Evolutionary conservation across 2,113 vertebrate genomes (phyloP).

Genomic region (Rhinichthys klamathensis): DNA sequence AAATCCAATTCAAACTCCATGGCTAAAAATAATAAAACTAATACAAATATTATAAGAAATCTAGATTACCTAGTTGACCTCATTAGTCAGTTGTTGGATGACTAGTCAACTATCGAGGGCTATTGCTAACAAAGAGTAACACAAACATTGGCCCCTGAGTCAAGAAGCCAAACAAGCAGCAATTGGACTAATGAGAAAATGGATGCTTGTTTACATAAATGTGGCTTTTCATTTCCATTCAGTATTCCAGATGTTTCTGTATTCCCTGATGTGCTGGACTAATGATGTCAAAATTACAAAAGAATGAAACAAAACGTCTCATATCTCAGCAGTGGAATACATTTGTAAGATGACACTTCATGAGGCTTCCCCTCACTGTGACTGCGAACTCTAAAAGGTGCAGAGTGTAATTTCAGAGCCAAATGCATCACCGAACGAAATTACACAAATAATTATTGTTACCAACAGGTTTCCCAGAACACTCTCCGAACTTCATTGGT

Average conservation of each 20-base stretch:
- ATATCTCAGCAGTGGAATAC: slow-evolving; percentile 13
- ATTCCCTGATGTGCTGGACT: not conserved
- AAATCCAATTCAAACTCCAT: not conserved
- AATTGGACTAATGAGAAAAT: slow-evolving; percentile 16
- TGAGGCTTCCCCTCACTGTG: not conserved
- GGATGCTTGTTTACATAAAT: not conserved
- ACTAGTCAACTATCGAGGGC: not conserved
- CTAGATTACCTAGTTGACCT: not conserved
- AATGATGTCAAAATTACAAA: not conserved
- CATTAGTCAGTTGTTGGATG: not conserved
- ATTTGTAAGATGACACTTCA: slow-evolving; percentile 5
- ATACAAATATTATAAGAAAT: not conserved
- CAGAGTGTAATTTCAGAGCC: not conserved
- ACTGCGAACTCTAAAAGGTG: not conserved
- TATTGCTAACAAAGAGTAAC: not conserved
- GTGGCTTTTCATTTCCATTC: not conserved
- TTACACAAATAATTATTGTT: not conserved
- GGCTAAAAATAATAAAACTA: not conserved
- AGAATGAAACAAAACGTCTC: not conserved
- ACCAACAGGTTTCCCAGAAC: not conserved
- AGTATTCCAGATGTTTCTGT: slow-evolving; percentile 35
- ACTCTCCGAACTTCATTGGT: not conserved
- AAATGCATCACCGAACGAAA: not conserved
- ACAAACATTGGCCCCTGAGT: not conserved
- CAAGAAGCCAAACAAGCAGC: slow-evolving; percentile 5